Conservation (phyloP, 2,888 invertebrate species). For the Lumbricus terrestris region DNA sequence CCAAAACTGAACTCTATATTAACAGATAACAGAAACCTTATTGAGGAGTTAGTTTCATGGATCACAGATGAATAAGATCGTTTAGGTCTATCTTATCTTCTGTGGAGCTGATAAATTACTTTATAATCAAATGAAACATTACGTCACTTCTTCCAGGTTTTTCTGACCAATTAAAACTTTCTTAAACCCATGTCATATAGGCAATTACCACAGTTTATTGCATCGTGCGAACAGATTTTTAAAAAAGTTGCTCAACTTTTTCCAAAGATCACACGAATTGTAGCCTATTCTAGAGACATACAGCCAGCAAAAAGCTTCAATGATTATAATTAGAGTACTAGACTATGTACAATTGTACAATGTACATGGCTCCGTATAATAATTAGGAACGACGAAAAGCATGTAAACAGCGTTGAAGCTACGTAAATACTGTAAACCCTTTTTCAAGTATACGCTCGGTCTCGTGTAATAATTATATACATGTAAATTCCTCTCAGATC, state of each 20-base stretch:
- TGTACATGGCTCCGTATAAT: not conserved
- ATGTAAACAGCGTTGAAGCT: not conserved
- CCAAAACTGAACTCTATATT: too few relatives aligned
- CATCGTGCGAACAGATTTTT: not conserved
- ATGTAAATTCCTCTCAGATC: not conserved
- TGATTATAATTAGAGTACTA: too few relatives aligned
- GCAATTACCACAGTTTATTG: not conserved
- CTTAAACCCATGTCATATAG: not conserved
- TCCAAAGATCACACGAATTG: not conserved
- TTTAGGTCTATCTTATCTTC: not conserved
- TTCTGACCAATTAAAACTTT: not conserved
- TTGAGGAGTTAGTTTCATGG: not conserved
- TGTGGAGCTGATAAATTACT: not conserved
- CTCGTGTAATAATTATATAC: too few relatives aligned
- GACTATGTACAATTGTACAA: too few relatives aligned
- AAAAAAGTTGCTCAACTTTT: not conserved
- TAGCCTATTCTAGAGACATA: not conserved
- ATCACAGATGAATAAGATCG: not conserved
- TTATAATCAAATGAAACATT: not conserved
- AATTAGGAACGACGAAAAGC: not conserved
- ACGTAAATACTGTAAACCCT: not conserved
- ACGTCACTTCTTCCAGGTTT: not conserved
- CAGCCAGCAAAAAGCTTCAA: not conserved
- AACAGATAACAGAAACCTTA: not conserved
- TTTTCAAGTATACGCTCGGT: not conserved